phyloP scores from a whole-genome alignment of 2,888 invertebrate species.

The Amphipoea lucens region DNA sequence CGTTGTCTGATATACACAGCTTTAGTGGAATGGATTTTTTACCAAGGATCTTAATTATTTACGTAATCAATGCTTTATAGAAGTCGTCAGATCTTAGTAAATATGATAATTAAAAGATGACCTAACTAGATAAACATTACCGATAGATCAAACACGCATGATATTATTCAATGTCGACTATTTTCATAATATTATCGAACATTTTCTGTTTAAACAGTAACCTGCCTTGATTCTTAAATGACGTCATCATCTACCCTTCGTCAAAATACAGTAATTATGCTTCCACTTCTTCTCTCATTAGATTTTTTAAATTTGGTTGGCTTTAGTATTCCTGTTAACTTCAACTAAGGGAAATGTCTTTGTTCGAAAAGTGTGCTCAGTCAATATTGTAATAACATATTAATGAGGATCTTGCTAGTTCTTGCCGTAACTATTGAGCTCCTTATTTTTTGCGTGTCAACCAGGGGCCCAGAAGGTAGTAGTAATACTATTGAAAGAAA shows the following conservation, averaged over 20 bases:
- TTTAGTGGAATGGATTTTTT: not conserved
- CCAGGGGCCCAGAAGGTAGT: too few species aligned
- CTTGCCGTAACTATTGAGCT: not conserved
- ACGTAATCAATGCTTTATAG: not conserved
- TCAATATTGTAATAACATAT: too few species aligned
- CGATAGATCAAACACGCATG: conserved; percentile 31
- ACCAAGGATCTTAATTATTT: not conserved
- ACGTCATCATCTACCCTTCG: not conserved
- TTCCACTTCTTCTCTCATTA: too few species aligned
- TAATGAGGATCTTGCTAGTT: too few species aligned
- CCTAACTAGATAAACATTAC: conserved; percentile 34
- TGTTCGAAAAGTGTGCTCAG: too few species aligned
- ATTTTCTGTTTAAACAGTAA: not conserved
- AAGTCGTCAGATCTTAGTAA: conserved; percentile 12
- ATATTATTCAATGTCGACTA: not conserved
- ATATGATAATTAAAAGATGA: conserved; percentile 44
- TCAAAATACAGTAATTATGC: too few species aligned
- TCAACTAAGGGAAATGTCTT: too few species aligned
- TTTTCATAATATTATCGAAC: not conserved
- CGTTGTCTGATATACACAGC: not conserved
- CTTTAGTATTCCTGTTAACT: too few species aligned
- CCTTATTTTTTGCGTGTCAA: too few species aligned
- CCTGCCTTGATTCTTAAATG: not conserved
- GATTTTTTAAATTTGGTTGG: too few species aligned
- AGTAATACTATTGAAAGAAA: too few species aligned